Evolutionary conservation across 2,113 vertebrate genomes (phyloP).

Genomic region (Stomatorhinus ivindoensis): DNA sequence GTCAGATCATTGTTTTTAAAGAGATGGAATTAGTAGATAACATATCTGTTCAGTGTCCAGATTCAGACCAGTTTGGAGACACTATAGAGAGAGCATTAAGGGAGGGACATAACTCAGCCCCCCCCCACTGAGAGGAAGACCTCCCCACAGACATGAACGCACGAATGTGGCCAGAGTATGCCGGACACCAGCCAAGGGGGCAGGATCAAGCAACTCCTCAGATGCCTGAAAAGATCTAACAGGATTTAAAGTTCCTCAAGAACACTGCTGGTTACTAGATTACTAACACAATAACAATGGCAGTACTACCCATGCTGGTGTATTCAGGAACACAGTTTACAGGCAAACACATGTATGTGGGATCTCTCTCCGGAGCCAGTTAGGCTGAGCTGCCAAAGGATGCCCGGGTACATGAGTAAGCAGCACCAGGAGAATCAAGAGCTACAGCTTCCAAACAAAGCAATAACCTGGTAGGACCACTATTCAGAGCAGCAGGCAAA

Average conservation of each 20-base stretch:
- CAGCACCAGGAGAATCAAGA: not conserved
- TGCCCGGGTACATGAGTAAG: not conserved
- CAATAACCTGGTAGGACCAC: not conserved
- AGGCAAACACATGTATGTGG: not conserved
- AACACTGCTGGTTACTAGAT: constrained; percentile 1
- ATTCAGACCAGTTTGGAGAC: not conserved
- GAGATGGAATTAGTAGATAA: not conserved
- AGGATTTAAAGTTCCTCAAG: not conserved
- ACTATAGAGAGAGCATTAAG: not conserved
- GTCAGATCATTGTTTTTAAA: not conserved
- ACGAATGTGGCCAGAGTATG: not conserved
- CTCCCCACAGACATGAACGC: not conserved
- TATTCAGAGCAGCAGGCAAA: not conserved
- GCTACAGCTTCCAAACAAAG: not conserved
- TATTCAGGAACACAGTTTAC: not conserved
- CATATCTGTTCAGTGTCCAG: not conserved
- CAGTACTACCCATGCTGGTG: not conserved
- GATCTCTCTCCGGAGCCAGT: not conserved
- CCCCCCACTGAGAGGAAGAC: not conserved
- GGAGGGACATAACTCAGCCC: not conserved
- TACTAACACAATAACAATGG: not conserved
- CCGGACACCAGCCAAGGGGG: not conserved
- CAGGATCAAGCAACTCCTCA: not conserved
- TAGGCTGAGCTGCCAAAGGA: not conserved
- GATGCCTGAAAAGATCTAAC: not conserved